A percentile compares a stretch with the other conserved stretches of the same genome.
Conservation (phyloP, 2,113 vertebrate species). For the Microtus richardsoni region DNA sequence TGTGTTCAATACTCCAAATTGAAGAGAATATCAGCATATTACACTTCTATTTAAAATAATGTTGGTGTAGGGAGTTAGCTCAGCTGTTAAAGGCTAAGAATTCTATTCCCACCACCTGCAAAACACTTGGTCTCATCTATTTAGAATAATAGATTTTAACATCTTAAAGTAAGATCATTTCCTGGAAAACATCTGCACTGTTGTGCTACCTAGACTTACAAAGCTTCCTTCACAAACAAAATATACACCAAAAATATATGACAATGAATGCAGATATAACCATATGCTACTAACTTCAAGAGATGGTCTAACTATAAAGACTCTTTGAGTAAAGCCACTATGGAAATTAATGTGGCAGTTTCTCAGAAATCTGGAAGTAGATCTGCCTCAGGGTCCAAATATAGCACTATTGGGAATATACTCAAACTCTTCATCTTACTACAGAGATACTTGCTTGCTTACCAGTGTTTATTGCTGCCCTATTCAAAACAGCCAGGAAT, state of each 20-base stretch:
- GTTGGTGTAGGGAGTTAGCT: background rate
- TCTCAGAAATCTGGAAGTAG: background rate
- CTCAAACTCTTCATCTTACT: background rate
- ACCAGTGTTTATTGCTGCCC: background rate
- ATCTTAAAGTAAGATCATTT: conserved; percentile 38
- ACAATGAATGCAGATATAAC: background rate
- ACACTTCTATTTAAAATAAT: background rate
- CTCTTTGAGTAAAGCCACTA: background rate
- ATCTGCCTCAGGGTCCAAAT: background rate
- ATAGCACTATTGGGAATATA: background rate
- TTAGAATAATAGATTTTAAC: background rate
- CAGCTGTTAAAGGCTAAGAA: background rate
- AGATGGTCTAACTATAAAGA: background rate
- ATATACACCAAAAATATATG: background rate
- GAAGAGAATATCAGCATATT: background rate
- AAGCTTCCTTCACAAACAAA: background rate
- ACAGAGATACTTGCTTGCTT: background rate
- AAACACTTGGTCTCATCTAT: background rate
- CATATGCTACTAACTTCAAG: background rate
- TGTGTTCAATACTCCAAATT: background rate
- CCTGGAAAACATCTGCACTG: background rate
- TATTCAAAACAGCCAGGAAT: background rate
- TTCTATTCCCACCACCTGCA: background rate
- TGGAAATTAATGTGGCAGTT: background rate
- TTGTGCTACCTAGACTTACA: background rate